A percentile compares a stretch with the other conserved stretches of the same genome.
phyloP scores from a whole-genome alignment of 1,140 invertebrate species.

The Drosophila yakuba region DNA sequence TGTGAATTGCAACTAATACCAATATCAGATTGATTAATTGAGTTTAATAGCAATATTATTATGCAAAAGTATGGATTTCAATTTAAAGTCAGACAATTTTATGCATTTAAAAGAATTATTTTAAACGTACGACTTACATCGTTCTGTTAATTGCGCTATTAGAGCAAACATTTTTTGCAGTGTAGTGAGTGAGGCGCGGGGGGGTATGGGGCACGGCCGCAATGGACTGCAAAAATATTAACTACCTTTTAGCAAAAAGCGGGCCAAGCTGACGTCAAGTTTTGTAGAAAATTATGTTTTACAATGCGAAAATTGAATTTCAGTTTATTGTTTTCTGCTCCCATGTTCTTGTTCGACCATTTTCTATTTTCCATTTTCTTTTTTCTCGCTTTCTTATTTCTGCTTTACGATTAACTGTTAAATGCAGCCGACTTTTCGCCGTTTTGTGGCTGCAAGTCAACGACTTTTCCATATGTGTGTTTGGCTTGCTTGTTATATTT shows the following conservation, averaged over 20 bases:
- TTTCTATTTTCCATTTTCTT: background rate
- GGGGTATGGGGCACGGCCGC: constrained; percentile 18
- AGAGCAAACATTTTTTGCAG: background rate
- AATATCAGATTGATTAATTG: background rate
- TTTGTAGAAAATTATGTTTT: constrained; percentile 73
- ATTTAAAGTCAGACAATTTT: too few relatives aligned
- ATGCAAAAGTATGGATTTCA: too few relatives aligned
- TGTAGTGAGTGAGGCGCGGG: background rate
- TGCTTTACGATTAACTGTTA: constrained; percentile 64
- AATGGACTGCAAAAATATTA: constrained; percentile 59
- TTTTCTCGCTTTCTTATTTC: constrained; percentile 15
- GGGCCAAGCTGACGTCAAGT: constrained; percentile 64
- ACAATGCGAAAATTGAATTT: constrained; percentile 74
- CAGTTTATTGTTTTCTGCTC: constrained; percentile 60
- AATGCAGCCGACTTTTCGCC: constrained; percentile 47
- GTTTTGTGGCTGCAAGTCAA: constrained; percentile 48
- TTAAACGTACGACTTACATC: too few relatives aligned
- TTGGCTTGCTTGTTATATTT: background rate
- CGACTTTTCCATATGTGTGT: constrained; percentile 39
- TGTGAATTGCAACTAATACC: too few relatives aligned
- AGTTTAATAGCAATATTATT: background rate
- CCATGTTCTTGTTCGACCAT: constrained; percentile 9
- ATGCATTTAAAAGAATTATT: too few relatives aligned
- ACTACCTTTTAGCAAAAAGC: constrained; percentile 62
- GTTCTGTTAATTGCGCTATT: too few relatives aligned